Conservation (phyloP, 1,140 invertebrate species). For the Scaptodrosophila lebanonensis region DNA sequence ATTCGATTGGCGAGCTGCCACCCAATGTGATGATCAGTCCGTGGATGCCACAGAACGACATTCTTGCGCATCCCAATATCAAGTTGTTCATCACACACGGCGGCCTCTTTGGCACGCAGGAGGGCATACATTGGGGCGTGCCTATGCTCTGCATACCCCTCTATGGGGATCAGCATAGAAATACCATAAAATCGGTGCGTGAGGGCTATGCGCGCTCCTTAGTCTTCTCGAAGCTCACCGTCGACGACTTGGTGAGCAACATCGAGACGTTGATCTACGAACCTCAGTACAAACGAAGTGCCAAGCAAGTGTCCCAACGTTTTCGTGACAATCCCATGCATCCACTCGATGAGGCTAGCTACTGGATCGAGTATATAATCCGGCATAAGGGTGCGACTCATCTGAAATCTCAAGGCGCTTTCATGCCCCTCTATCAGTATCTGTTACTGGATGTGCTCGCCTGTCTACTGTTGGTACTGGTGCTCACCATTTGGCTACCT, state of each 20-base stretch:
- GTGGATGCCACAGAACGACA: conserved; percentile 84
- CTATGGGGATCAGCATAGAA: conserved; percentile 80
- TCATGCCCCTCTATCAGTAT: conserved; percentile 78
- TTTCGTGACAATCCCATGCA: conserved; percentile 78
- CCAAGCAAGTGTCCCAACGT: conserved; percentile 65
- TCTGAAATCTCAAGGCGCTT: conserved; percentile 76
- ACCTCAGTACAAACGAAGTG: conserved; percentile 66
- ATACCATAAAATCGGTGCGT: conserved; percentile 65
- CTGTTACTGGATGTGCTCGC: conserved; percentile 78
- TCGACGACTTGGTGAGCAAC: conserved; percentile 50
- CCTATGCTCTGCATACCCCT: conserved; percentile 83
- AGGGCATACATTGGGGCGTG: conserved; percentile 82
- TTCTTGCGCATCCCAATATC: conserved; percentile 79
- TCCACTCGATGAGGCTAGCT: conserved; percentile 79
- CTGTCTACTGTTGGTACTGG: conserved; percentile 35
- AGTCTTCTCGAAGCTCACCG: conserved; percentile 60
- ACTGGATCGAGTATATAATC: conserved; percentile 81
- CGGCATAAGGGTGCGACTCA: conserved; percentile 78
- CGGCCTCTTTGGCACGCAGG: conserved; percentile 83
- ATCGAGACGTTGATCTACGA: conserved; percentile 62
- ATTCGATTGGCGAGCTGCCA: conserved; percentile 77
- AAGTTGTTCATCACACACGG: conserved; percentile 83
- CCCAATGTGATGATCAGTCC: conserved; percentile 80
- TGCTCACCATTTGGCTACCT: conserved; percentile 54
- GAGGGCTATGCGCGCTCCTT: conserved; percentile 68